These are phyloP conservation scores for Agrotis segetum DNA, from an alignment of 2,888 invertebrate genomes.

Conservation along the genomic window DNA sequence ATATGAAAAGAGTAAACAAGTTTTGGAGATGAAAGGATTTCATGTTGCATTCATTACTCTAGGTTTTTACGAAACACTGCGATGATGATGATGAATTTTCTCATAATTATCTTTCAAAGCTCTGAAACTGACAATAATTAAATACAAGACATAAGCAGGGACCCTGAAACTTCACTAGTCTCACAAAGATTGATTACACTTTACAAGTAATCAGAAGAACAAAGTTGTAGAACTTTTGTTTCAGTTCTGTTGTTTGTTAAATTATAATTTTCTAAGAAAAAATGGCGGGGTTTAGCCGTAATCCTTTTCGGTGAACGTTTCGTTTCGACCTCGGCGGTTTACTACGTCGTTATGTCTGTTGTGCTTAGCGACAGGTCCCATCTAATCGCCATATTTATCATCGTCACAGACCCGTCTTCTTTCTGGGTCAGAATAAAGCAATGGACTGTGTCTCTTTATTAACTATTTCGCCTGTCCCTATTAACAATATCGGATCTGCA, in stretches of 20 bases:
- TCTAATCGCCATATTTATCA: constrained; percentile 33
- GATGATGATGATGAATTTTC: not conserved
- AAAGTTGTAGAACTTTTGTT: constrained; percentile 63
- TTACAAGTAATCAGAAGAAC: constrained; percentile 54
- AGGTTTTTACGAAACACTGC: not conserved
- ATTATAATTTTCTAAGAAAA: constrained; percentile 66
- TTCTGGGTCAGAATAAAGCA: constrained; percentile 23
- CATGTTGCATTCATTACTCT: no score
- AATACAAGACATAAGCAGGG: not conserved
- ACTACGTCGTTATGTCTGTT: constrained; percentile 47
- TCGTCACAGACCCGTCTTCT: constrained; percentile 8
- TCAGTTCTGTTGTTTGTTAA: constrained; percentile 58
- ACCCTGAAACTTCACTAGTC: constrained; percentile 10
- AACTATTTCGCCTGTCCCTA: no score
- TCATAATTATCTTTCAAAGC: not conserved
- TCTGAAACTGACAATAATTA: not conserved
- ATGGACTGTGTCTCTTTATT: constrained; percentile 23
- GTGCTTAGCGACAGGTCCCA: constrained; percentile 28
- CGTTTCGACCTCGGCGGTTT: constrained; percentile 42
- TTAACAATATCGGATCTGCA: no score
- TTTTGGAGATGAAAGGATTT: not conserved
- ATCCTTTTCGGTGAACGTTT: constrained; percentile 64
- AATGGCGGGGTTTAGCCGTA: constrained; percentile 55
- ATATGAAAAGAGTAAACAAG: not conserved
- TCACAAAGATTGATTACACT: constrained; percentile 50